Conservation (phyloP, 1,140 invertebrate species). For the Heliconius himera region DNA sequence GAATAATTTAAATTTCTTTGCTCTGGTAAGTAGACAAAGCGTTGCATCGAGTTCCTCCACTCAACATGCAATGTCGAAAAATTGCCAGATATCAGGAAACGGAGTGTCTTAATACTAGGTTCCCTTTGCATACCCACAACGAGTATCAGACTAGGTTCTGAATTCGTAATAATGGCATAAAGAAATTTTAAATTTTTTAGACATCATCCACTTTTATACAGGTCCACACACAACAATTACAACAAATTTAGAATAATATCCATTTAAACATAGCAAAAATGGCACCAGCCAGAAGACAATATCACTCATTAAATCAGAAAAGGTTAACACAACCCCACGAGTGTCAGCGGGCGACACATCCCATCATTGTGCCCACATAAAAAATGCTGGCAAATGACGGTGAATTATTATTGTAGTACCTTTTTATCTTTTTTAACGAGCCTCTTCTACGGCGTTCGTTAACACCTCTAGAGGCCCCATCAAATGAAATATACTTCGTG, state of each 20-base stretch:
- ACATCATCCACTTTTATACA: background rate
- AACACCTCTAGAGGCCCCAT: slow-evolving; percentile 16
- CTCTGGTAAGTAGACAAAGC: too few species aligned
- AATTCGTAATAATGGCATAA: too few species aligned
- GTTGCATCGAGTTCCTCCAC: too few species aligned
- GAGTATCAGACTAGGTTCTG: too few species aligned
- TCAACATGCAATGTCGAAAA: background rate
- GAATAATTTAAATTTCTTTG: too few species aligned
- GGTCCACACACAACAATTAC: background rate
- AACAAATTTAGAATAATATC: background rate
- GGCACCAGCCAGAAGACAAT: background rate
- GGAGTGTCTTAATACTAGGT: too few species aligned
- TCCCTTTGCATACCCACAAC: too few species aligned
- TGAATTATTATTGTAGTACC: slow-evolving; percentile 22
- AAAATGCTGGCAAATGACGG: slow-evolving; percentile 15
- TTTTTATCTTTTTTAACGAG: slow-evolving; percentile 21
- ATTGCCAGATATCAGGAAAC: too few species aligned
- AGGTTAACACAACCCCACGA: background rate
- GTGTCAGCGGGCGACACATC: slow-evolving; percentile 14
- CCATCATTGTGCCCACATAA: slow-evolving; percentile 1
- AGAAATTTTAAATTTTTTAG: too few species aligned
- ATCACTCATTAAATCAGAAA: slow-evolving; percentile 16
- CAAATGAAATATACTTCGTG: slow-evolving; percentile 18
- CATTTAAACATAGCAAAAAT: slow-evolving; percentile 2
- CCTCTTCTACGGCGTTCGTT: slow-evolving; percentile 11